phyloP scores from a whole-genome alignment of 2,113 vertebrate species.

The Bucco capensis region DNA sequence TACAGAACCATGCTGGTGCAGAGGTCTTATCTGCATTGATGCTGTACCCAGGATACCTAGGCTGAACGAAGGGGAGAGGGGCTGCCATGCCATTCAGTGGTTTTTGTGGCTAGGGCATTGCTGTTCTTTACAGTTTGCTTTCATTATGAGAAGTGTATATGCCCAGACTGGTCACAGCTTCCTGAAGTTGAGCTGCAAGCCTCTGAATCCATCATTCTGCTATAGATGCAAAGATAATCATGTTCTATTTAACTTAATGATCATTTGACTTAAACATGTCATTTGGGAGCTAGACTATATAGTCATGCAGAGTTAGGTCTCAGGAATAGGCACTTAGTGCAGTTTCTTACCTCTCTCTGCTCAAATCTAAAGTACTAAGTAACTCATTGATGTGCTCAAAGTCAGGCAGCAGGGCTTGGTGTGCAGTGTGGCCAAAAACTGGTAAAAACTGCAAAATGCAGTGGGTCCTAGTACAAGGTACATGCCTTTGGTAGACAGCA shows the following conservation, averaged over 20 bases:
- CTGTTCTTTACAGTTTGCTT: neutral
- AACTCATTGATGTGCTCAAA: neutral
- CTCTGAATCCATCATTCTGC: neutral
- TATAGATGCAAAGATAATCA: neutral
- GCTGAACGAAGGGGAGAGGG: neutral
- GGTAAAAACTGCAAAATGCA: neutral
- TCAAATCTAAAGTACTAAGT: neutral
- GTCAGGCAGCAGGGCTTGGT: neutral
- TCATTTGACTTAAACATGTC: neutral
- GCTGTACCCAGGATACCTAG: neutral
- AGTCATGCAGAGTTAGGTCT: neutral
- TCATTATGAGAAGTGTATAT: neutral
- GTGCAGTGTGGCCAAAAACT: neutral
- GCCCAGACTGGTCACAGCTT: neutral
- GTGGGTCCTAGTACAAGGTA: neutral
- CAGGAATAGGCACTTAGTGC: neutral
- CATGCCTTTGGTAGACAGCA: fast-evolving
- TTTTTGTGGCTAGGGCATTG: neutral
- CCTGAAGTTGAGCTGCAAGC: neutral
- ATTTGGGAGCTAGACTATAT: neutral
- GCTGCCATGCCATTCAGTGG: fast-evolving
- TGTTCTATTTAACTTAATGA: neutral
- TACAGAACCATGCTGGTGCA: neutral
- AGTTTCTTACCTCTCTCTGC: neutral
- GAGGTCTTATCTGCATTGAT: neutral